These are phyloP conservation scores for Hartigia nigra DNA, from an alignment of 2,888 invertebrate genomes.

Conservation along the genomic window DNA sequence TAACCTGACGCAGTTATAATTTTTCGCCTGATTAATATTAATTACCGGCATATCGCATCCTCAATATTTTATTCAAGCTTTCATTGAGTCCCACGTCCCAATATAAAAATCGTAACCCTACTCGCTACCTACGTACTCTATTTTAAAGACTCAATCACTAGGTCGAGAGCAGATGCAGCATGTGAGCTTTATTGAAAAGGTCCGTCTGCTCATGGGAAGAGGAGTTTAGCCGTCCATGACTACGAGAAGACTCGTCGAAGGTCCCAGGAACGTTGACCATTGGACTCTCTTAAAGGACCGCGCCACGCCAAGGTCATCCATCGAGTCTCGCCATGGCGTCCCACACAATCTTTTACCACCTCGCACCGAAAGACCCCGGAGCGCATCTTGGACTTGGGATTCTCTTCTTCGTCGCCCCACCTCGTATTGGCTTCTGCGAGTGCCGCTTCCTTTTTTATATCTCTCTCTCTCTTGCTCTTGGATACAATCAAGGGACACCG, in stretches of 20 bases:
- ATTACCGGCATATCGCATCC: not conserved
- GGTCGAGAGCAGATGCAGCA: not conserved
- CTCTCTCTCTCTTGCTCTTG: not conserved
- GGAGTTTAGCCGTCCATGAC: conserved; percentile 57
- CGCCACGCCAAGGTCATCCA: conserved; percentile 54
- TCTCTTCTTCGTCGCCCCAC: not conserved
- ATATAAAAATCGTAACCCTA: too few relatives aligned
- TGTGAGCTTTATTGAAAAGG: conserved; percentile 54
- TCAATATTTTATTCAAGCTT: not conserved
- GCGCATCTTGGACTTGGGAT: not conserved
- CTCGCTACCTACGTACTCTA: not conserved
- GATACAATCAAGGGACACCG: not conserved
- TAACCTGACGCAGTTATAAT: not conserved
- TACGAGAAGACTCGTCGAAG: conserved; percentile 47
- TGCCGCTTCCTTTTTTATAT: not conserved
- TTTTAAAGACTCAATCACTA: not conserved
- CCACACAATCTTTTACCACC: conserved; percentile 1
- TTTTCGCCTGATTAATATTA: not conserved
- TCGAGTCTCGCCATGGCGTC: conserved; percentile 18
- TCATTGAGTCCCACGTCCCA: not conserved
- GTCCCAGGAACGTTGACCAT: conserved; percentile 63
- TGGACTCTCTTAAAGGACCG: conserved; percentile 54
- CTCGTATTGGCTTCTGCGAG: not conserved
- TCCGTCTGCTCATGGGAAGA: conserved; percentile 38
- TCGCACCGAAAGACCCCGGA: not conserved